Evolutionary conservation across 2,797 vertebrate genomes (phyloP).

Genomic region (Pseudochirops cupreus): DNA sequence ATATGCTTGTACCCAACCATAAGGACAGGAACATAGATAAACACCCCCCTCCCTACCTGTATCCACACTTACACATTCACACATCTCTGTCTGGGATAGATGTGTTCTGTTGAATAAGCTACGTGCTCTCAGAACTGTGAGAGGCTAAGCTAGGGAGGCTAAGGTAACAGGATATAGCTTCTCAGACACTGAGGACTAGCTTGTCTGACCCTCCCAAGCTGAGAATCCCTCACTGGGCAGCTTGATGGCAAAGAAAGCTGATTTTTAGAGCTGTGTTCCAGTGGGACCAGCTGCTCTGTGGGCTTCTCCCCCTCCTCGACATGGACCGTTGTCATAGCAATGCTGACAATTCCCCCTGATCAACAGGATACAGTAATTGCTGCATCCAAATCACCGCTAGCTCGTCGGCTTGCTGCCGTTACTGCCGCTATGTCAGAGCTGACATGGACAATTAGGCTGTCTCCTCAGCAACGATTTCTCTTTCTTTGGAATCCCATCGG

Average conservation of each 20-base stretch:
- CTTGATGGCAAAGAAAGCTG: neutral
- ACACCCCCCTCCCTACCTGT: neutral
- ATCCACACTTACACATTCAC: neutral
- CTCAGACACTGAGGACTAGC: neutral
- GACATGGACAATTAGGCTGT: slow-evolving; percentile 73
- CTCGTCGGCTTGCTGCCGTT: slow-evolving; percentile 65
- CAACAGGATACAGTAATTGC: slow-evolving; percentile 83
- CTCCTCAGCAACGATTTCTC: slow-evolving; percentile 59
- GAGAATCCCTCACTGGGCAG: neutral
- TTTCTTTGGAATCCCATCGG: slow-evolving; percentile 59
- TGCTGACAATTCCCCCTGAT: slow-evolving; percentile 82
- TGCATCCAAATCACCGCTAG: slow-evolving; percentile 76
- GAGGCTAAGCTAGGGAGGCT: neutral
- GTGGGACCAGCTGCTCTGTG: slow-evolving; percentile 13
- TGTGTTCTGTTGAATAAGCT: neutral
- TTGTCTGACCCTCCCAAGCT: neutral
- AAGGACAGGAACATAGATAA: neutral
- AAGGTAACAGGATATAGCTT: neutral
- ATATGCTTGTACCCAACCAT: neutral
- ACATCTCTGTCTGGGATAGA: neutral
- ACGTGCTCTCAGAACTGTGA: neutral
- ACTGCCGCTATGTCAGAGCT: slow-evolving; percentile 77
- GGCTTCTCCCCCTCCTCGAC: slow-evolving; percentile 34
- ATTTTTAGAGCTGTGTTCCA: neutral
- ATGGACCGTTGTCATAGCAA: slow-evolving; percentile 79